Conservation (phyloP, 1,140 invertebrate genomes). For the Apis dorsata region DNA sequence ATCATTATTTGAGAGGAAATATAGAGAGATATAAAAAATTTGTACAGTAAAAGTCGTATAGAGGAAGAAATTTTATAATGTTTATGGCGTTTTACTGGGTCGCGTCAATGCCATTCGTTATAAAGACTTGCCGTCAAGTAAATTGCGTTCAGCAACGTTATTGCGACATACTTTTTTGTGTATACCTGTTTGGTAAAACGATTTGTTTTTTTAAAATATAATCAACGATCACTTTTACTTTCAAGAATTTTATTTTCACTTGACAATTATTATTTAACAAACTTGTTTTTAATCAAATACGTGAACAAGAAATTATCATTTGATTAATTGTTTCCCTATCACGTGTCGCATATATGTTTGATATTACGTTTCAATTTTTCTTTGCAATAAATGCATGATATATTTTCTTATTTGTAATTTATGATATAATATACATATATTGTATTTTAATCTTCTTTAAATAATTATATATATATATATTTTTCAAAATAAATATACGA, state of each 20-base stretch:
- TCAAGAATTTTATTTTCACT: neutral
- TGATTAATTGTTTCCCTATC: too few relatives aligned
- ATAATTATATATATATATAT: too few relatives aligned
- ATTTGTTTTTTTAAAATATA: neutral
- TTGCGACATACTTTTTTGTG: neutral
- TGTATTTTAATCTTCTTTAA: too few relatives aligned
- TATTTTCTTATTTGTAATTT: too few relatives aligned
- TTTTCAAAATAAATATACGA: too few relatives aligned
- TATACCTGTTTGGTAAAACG: neutral
- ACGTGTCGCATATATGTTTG: too few relatives aligned
- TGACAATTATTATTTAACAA: neutral
- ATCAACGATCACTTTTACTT: neutral
- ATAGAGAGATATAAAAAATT: neutral
- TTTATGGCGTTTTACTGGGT: constrained; percentile 34
- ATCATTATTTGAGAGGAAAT: neutral
- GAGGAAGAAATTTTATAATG: constrained; percentile 45
- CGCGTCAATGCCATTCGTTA: constrained; percentile 44
- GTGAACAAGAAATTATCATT: too few relatives aligned
- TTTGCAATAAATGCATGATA: too few relatives aligned
- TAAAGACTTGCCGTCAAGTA: neutral
- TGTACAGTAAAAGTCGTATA: constrained; percentile 1
- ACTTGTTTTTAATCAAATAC: too few relatives aligned
- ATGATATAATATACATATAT: too few relatives aligned
- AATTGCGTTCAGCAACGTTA: neutral
- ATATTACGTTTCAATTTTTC: too few relatives aligned